These are phyloP conservation scores for Cataglyphis cursor DNA, from an alignment of 2,888 invertebrate genomes.

Conservation along the genomic window DNA sequence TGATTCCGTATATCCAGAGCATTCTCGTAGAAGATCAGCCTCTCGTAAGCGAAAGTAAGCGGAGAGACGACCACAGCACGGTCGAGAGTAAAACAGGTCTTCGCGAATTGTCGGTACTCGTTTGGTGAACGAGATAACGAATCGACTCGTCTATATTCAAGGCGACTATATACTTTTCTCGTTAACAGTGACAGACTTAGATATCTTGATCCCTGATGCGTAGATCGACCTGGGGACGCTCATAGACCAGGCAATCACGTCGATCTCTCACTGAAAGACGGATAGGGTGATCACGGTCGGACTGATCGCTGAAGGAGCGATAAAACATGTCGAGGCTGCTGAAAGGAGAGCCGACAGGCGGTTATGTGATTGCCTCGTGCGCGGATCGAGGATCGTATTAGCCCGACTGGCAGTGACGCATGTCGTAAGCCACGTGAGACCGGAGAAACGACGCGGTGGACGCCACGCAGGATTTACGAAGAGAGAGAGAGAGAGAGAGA, in stretches of 20 bases:
- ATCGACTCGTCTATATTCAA: conserved; percentile 11
- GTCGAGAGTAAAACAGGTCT: conserved; percentile 43
- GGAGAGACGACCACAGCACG: not conserved
- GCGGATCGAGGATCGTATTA: conserved; percentile 77
- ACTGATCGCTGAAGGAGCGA: conserved; percentile 49
- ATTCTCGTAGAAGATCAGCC: not conserved
- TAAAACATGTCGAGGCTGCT: conserved; percentile 76
- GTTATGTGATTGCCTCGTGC: conserved; percentile 80
- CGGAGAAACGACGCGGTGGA: conserved; percentile 61
- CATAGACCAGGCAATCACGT: conserved; percentile 31
- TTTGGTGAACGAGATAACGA: conserved; percentile 26
- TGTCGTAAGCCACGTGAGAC: conserved; percentile 60
- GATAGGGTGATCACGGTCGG: conserved; percentile 46
- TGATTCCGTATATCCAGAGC: not conserved
- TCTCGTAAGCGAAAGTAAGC: conserved; percentile 41
- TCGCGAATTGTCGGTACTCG: conserved; percentile 15
- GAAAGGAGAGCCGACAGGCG: conserved; percentile 76
- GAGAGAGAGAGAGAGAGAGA: conserved; percentile 62
- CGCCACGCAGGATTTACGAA: conserved; percentile 59
- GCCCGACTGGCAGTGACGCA: conserved; percentile 72
- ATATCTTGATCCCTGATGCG: conserved; percentile 20
- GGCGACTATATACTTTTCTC: not conserved
- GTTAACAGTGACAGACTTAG: not conserved
- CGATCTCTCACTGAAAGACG: conserved; percentile 23
- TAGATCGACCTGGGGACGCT: conserved; percentile 10